Conservation (phyloP, 2,113 vertebrate species). For the Psophia crepitans region DNA sequence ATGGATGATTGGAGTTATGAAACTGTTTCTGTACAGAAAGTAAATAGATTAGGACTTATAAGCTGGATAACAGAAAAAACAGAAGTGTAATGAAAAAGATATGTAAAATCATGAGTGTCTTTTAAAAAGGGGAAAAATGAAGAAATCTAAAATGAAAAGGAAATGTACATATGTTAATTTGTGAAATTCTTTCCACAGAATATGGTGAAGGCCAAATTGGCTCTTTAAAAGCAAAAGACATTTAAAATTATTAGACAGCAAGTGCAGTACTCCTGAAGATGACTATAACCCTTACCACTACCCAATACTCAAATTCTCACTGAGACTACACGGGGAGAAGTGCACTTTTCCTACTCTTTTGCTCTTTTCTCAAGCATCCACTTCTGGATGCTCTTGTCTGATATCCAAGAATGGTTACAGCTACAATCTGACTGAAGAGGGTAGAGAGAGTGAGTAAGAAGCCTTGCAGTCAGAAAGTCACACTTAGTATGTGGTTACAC, state of each 20-base stretch:
- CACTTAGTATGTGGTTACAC: fast-evolving
- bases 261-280: background rate
- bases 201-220: background rate
- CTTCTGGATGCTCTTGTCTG: background rate
- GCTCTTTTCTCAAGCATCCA: background rate
- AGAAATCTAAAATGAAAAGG: background rate
- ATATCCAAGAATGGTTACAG: background rate
- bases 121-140: background rate
- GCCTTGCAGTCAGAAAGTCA: background rate
- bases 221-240: background rate
- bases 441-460: background rate
- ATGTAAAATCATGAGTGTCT: background rate
- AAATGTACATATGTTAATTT: background rate
- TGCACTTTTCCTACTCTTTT: background rate
- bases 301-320: background rate
- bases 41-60: background rate
- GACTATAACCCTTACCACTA: background rate
- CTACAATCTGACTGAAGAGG: background rate
- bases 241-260: background rate
- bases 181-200: background rate
- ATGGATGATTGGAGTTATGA: background rate
- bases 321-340: background rate
- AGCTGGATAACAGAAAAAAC: background rate
- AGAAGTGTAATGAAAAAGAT: background rate
- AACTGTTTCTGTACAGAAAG: background rate